phyloP scores from a whole-genome alignment of 2,888 invertebrate genomes.

The Andrena trimmerana region DNA sequence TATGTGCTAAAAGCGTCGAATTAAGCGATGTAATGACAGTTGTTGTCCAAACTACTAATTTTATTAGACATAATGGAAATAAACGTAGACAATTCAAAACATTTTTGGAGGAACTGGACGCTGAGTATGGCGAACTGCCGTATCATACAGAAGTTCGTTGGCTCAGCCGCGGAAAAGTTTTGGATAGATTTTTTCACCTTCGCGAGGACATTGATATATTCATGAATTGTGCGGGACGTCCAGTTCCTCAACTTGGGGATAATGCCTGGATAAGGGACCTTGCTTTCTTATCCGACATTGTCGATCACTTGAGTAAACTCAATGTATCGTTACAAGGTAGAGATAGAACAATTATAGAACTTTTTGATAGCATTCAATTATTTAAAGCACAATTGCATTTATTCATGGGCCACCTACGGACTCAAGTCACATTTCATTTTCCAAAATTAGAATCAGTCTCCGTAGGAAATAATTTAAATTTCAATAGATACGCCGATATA shows the following conservation, averaged over 20 bases:
- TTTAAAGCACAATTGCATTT: conserved; percentile 22
- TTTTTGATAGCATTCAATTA: conserved; percentile 2
- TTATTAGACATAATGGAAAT: conserved; percentile 13
- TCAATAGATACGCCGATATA: not conserved
- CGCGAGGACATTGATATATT: conserved; percentile 25
- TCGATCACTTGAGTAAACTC: conserved; percentile 14
- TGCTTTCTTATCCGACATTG: not conserved
- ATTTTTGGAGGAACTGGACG: conserved; percentile 15
- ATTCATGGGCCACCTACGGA: not conserved
- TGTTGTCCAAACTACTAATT: conserved; percentile 21
- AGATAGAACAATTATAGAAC: conserved; percentile 15
- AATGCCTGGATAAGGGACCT: not conserved
- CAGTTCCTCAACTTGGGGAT: conserved; percentile 7
- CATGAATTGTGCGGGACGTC: conserved; percentile 3
- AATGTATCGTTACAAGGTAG: conserved; percentile 20
- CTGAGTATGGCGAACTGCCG: too few relatives aligned
- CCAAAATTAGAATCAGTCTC: conserved; percentile 13
- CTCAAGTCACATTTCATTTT: conserved; percentile 7
- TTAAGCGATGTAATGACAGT: conserved; percentile 16
- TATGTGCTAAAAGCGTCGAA: conserved; percentile 12
- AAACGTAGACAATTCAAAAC: conserved; percentile 18
- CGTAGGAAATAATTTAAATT: not conserved
- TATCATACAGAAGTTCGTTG: too few relatives aligned
- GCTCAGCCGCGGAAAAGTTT: conserved; percentile 30
- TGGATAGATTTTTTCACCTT: conserved; percentile 25